A percentile compares a stretch with the other conserved stretches of the same genome.
These are phyloP conservation scores for Umimayanthus chanpuru DNA, from an alignment of 92 coral and sea anemone genomes.

Conservation along the genomic window DNA sequence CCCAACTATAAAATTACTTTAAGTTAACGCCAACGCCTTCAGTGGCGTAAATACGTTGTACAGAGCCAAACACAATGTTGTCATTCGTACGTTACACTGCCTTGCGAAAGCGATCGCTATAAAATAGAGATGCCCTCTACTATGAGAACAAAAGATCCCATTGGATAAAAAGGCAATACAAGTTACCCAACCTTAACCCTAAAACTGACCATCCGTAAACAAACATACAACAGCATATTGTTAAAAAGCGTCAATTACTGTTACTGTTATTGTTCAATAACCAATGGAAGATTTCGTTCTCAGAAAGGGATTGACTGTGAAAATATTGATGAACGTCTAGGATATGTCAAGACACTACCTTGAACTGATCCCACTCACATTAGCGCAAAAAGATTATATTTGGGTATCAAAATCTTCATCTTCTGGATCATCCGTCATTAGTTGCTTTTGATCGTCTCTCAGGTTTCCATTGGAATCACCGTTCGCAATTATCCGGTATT, in stretches of 20 bases:
- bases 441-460: conserved; percentile 22
- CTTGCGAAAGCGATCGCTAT: no score
- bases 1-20: not conserved
- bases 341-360: not conserved
- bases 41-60: not conserved
- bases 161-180: no score
- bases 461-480: conserved; percentile 39
- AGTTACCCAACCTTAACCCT: no score
- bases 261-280: no score
- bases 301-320: no score
- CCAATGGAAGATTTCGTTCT: no score
- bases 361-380: not conserved
- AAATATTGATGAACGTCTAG: not conserved
- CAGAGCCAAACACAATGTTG: not conserved
- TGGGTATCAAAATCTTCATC: conserved; percentile 13
- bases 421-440: conserved; percentile 14
- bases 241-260: no score
- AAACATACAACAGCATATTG: no score
- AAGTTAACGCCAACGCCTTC: not conserved
- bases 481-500: not conserved
- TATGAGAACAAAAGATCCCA: no score
- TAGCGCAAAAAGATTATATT: not conserved
- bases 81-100: not conserved
- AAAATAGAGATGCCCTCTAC: no score
- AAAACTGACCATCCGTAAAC: no score